Conservation (phyloP, 2,797 vertebrate genomes). For the Echiichthys vipera region DNA sequence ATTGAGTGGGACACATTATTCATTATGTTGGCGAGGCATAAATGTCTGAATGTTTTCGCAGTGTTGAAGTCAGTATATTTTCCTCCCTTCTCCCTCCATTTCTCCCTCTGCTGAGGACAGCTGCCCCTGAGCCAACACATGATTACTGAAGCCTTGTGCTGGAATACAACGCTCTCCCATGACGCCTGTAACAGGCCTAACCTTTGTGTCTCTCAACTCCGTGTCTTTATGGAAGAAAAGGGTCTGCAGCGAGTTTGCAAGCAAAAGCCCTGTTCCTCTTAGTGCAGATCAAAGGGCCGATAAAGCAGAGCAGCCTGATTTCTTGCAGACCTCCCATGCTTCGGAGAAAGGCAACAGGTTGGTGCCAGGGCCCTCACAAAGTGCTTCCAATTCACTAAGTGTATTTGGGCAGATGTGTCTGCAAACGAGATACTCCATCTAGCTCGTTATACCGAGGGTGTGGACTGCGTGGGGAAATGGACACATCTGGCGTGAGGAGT, state of each 20-base stretch:
- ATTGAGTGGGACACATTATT: slow-evolving; percentile 80
- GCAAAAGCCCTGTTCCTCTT: slow-evolving; percentile 49
- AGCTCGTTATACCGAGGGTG: slow-evolving; percentile 80
- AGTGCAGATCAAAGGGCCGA: slow-evolving; percentile 62
- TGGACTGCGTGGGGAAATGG: slow-evolving; percentile 69
- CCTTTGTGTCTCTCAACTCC: slow-evolving; percentile 54
- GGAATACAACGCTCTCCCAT: slow-evolving; percentile 68
- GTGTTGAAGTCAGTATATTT: slow-evolving; percentile 79
- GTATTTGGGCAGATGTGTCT: slow-evolving; percentile 78
- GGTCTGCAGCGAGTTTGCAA: slow-evolving; percentile 64
- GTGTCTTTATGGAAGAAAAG: slow-evolving; percentile 47
- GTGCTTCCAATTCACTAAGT: slow-evolving; percentile 69
- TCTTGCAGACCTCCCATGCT: slow-evolving; percentile 71
- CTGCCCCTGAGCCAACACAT: slow-evolving; percentile 75
- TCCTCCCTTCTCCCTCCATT: slow-evolving; percentile 67
- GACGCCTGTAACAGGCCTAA: slow-evolving; percentile 54
- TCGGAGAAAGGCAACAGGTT: slow-evolving; percentile 71
- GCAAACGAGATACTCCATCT: slow-evolving; percentile 74
- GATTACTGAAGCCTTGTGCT: slow-evolving; percentile 71
- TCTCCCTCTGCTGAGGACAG: slow-evolving; percentile 62
- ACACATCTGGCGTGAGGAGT: slow-evolving; percentile 79
- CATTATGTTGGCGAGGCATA: slow-evolving; percentile 78
- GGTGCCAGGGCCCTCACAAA: slow-evolving; percentile 71
- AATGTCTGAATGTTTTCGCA: slow-evolving; percentile 82
- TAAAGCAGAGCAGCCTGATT: slow-evolving; percentile 61